phyloP scores from a whole-genome alignment of 2,888 invertebrate genomes.

The Acanthosoma haemorrhoidale region DNA sequence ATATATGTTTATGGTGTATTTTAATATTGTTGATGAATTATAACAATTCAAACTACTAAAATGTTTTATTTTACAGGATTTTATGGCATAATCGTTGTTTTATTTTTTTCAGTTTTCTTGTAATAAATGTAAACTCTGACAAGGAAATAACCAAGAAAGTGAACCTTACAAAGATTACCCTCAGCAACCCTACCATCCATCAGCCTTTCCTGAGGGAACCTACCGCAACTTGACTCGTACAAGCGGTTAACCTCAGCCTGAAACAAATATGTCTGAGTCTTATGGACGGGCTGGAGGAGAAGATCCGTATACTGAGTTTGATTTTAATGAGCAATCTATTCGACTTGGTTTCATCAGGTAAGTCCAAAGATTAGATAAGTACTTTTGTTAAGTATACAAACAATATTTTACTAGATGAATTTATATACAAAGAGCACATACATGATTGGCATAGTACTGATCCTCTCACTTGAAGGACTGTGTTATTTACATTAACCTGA shows the following conservation, averaged over 20 bases:
- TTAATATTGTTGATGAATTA: no score
- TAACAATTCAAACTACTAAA: no score
- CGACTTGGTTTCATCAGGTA: conserved; percentile 32
- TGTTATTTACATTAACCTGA: no score
- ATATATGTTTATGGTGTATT: no score
- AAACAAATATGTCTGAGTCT: neutral
- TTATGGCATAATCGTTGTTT: no score
- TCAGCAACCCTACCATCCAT: neutral
- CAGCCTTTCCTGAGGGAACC: neutral
- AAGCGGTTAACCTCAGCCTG: neutral
- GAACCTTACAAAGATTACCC: neutral
- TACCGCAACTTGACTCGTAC: neutral
- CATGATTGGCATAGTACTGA: no score
- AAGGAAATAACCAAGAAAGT: no score
- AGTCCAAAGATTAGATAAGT: neutral
- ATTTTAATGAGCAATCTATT: conserved; percentile 32
- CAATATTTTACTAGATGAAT: neutral
- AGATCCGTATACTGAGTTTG: conserved; percentile 9
- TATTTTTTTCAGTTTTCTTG: no score
- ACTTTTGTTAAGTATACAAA: neutral
- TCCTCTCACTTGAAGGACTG: no score
- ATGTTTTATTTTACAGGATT: no score
- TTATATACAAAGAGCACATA: no score
- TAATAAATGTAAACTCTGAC: no score
- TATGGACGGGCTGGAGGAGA: conserved; percentile 1